These are phyloP conservation scores for Perithous albicinctus DNA, from an alignment of 2,888 invertebrate species.

Conservation along the genomic window DNA sequence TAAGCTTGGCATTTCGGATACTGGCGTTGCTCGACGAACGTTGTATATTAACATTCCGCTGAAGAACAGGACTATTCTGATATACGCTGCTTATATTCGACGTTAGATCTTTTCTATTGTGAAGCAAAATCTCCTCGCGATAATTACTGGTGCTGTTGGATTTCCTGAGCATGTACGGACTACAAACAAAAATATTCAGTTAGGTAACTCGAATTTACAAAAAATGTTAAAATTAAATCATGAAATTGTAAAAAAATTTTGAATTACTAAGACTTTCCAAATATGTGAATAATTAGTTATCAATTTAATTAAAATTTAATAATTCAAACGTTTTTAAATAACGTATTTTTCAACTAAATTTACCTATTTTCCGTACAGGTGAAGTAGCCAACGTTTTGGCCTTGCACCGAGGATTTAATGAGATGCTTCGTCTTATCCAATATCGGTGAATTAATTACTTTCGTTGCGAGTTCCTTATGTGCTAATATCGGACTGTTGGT, in stretches of 20 bases:
- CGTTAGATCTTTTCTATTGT: slow-evolving; percentile 71
- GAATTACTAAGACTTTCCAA: too few relatives aligned
- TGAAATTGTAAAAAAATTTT: too few relatives aligned
- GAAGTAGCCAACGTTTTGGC: slow-evolving; percentile 79
- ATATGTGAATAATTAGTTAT: background rate
- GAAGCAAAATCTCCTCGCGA: slow-evolving; percentile 72
- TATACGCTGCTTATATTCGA: slow-evolving; percentile 67
- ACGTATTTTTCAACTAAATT: slow-evolving; percentile 1
- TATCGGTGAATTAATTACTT: slow-evolving; percentile 74
- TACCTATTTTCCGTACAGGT: slow-evolving; percentile 80
- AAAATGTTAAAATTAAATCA: too few relatives aligned
- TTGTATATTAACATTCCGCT: slow-evolving; percentile 80
- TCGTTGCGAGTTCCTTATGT: slow-evolving; percentile 74
- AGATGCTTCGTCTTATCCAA: slow-evolving; percentile 76
- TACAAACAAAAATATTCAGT: slow-evolving; percentile 53
- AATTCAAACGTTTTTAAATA: too few relatives aligned
- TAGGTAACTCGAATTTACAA: too few relatives aligned
- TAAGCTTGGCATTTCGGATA: slow-evolving; percentile 79
- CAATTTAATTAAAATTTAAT: too few relatives aligned
- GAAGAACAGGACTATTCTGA: slow-evolving; percentile 75
- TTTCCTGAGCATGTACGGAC: slow-evolving; percentile 80
- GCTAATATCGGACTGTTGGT: slow-evolving; percentile 79
- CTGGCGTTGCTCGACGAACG: slow-evolving; percentile 85
- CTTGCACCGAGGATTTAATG: slow-evolving; percentile 71
- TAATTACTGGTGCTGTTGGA: slow-evolving; percentile 79